A percentile compares a stretch with the other conserved stretches of the same genome.
Evolutionary conservation across 1,140 invertebrate genomes (phyloP).

Genomic region (Chlorops oryzae): DNA sequence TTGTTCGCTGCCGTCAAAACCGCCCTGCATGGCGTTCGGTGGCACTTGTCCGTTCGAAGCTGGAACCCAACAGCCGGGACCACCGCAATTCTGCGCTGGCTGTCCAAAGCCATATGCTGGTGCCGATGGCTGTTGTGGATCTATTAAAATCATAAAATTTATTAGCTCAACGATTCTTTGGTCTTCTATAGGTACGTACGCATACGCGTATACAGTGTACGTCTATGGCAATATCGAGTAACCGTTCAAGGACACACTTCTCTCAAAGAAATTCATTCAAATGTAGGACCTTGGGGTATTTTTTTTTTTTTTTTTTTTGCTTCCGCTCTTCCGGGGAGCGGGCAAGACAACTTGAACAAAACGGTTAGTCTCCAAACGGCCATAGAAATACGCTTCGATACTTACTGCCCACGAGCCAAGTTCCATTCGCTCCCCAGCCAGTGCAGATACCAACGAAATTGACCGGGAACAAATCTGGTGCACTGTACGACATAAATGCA

Average conservation of each 20-base stretch:
- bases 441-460: constrained; percentile 73
- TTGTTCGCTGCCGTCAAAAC: constrained; percentile 63
- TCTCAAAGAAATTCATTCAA: not conserved
- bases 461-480: constrained; percentile 63
- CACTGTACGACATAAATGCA: constrained; percentile 64
- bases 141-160: constrained; percentile 7
- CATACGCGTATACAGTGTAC: too few species aligned
- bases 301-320: too few species aligned
- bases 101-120: constrained; percentile 27
- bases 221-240: too few species aligned
- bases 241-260: too few species aligned
- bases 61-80: constrained; percentile 58
- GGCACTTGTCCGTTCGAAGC: constrained; percentile 61
- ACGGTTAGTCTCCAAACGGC: too few species aligned
- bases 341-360: not conserved
- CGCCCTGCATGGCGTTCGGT: constrained; percentile 64
- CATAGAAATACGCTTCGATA: too few species aligned
- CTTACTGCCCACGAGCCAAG: constrained; percentile 75
- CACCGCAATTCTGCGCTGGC: constrained; percentile 26
- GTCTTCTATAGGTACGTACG: not conserved
- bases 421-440: constrained; percentile 75
- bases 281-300: too few species aligned
- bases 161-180: constrained; percentile 8
- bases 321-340: too few species aligned
- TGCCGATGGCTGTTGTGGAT: constrained; percentile 24